Conservation (phyloP, 1,140 invertebrate genomes). For the Ptiloglossa arizonensis region DNA sequence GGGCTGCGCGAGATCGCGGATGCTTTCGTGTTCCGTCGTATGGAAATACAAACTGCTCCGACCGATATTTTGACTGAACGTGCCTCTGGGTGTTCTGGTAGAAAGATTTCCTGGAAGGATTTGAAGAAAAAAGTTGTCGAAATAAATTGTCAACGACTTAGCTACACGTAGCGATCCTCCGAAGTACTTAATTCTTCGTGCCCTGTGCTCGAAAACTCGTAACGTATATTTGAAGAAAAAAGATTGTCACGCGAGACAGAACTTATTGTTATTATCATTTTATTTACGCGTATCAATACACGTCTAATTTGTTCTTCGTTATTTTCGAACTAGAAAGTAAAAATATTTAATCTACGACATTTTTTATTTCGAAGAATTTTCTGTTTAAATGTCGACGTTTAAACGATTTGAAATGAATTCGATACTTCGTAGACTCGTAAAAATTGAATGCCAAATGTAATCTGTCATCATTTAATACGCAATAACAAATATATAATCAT, state of each 20-base stretch:
- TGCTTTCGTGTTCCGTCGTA: slow-evolving; percentile 39
- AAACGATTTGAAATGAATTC: background rate
- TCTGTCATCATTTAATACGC: background rate
- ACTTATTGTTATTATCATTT: no score
- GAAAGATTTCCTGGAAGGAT: slow-evolving; percentile 3
- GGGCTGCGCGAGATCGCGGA: slow-evolving; percentile 21
- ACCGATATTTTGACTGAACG: slow-evolving; percentile 34
- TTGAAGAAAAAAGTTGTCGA: background rate
- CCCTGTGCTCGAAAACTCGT: no score
- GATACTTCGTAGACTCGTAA: background rate
- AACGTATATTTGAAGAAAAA: no score
- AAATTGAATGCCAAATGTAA: background rate
- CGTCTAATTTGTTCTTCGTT: no score
- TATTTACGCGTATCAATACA: no score
- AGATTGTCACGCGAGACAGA: no score
- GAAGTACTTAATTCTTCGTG: background rate
- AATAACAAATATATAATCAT: background rate
- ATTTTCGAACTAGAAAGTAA: no score
- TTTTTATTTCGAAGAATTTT: no score
- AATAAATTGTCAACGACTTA: background rate
- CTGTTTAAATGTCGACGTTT: no score
- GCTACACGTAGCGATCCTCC: background rate
- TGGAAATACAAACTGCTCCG: slow-evolving; percentile 37
- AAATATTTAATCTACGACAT: no score
- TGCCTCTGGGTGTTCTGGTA: no score